Base-by-base conservation (phyloP, 2,888 invertebrate genomes). In the Pseudococcus longispinus region DNA sequence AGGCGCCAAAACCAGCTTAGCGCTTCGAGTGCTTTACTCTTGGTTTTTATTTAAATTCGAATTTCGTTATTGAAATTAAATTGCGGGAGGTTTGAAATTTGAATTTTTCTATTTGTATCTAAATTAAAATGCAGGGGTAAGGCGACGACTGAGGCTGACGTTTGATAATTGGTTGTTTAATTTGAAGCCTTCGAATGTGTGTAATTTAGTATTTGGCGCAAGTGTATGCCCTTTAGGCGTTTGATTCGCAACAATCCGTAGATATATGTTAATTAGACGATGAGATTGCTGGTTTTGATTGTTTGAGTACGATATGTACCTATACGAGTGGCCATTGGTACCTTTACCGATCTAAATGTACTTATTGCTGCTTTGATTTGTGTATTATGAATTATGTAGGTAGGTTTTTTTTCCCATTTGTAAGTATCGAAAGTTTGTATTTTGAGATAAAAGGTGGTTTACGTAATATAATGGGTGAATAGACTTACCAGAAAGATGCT, bases 1-100 rank as follows among this genome's bases (percentile, higher is more conserved):
- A 80, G 77, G 37, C 37, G 77, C 77, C 42, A n/a, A 55, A 29
- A 80, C 77, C 26, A 13, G 77, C 77, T 80, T 80, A 80, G 37
- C 29, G 29, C 77, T 42, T 42, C 77, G n/a, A 20, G 77, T 42
- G 70, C 70, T 83, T 15, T 32, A 70, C 70, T 70, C 70, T 70
- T 29, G 70, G 32, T 70, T 65, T 65, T 65, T 65, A 26, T 65
- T 60, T 60, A 60, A 60, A 60, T 60, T 60, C 23, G 60, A 60
- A 60, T 23, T 51, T 60, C 4, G n/a, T n/a, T 29, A 70, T 70
- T 29, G 70, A 29, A 70, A 70, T 70, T 70, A 29, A 29, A 70
- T 70, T 70, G 70, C 29, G 29, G 70, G 70, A 32, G 70, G 70
- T 70, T 70, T 29, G 11, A 26, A 23, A 23, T 60, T 70, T 70